These are phyloP conservation scores for Stenodera caucasica DNA, from an alignment of 2,888 invertebrate species.

Conservation along the genomic window DNA sequence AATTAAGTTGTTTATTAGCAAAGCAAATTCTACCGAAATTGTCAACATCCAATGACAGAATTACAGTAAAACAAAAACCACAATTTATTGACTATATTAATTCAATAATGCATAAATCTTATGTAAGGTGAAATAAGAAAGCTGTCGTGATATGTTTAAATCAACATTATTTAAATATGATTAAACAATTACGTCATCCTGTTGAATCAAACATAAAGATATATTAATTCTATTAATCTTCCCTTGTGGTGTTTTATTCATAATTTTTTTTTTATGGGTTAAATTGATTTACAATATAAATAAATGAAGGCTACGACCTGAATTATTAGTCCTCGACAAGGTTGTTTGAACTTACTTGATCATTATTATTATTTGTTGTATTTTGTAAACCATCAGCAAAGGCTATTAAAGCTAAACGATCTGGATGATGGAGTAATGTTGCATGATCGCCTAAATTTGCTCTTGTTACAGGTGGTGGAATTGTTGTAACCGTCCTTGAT, in stretches of 20 bases:
- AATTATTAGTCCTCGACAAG: background rate
- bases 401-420: conserved; percentile 59
- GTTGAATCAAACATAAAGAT: conserved; percentile 14
- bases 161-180: conserved; percentile 27
- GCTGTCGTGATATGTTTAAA: conserved; percentile 22
- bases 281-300: background rate
- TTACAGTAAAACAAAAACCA: background rate
- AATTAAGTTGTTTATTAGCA: background rate
- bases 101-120: conserved; percentile 22
- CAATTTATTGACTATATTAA: conserved; percentile 11
- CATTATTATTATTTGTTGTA: conserved; percentile 20
- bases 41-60: background rate
- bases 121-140: conserved; percentile 24
- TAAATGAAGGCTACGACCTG: background rate
- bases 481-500: conserved; percentile 42
- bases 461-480: conserved; percentile 42
- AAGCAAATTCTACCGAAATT: background rate
- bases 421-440: conserved; percentile 54
- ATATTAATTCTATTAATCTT: conserved; percentile 24
- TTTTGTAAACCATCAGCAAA: conserved; percentile 58
- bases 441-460: conserved; percentile 49
- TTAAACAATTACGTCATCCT: conserved; percentile 26
- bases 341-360: conserved; percentile 44
- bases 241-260: background rate
- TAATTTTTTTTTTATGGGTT: background rate